Evolutionary conservation across 2,113 vertebrate species (phyloP).

Genomic region (Mionectes macconnelli): DNA sequence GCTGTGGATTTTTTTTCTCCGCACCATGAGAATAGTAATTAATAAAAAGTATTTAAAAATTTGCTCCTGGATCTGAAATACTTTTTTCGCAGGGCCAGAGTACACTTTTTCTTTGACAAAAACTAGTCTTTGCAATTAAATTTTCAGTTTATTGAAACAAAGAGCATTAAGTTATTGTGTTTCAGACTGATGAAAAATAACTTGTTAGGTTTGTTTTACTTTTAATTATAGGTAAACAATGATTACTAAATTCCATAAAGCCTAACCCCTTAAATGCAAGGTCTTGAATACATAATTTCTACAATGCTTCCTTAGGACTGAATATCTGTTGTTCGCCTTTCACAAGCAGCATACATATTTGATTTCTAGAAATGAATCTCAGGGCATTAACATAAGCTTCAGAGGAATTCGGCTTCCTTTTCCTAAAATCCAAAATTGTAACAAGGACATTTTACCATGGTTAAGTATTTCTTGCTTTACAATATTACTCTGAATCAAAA

Average conservation of each 20-base stretch:
- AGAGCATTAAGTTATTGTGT: not conserved
- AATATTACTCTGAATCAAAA: not conserved
- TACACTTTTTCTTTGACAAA: not conserved
- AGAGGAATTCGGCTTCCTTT: not conserved
- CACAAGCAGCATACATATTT: not conserved
- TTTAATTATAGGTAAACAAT: not conserved
- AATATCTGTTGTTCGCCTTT: not conserved
- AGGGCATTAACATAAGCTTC: not conserved
- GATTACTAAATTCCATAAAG: not conserved
- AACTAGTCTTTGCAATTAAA: not conserved
- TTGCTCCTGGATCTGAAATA: not conserved
- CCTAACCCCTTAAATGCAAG: not conserved
- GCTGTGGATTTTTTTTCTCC: not conserved
- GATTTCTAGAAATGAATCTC: not conserved
- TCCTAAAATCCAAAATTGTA: not conserved
- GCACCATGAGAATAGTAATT: not conserved
- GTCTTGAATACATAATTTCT: not conserved
- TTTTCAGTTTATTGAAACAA: not conserved
- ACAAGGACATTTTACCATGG: not conserved
- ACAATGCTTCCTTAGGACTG: not conserved
- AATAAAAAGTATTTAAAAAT: not conserved
- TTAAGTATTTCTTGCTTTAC: not conserved
- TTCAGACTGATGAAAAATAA: not conserved
- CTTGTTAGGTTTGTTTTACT: not conserved
- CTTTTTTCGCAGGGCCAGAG: not conserved